These are phyloP conservation scores for Herpetotheres cachinnans DNA, from an alignment of 2,113 vertebrate genomes.

Conservation along the genomic window DNA sequence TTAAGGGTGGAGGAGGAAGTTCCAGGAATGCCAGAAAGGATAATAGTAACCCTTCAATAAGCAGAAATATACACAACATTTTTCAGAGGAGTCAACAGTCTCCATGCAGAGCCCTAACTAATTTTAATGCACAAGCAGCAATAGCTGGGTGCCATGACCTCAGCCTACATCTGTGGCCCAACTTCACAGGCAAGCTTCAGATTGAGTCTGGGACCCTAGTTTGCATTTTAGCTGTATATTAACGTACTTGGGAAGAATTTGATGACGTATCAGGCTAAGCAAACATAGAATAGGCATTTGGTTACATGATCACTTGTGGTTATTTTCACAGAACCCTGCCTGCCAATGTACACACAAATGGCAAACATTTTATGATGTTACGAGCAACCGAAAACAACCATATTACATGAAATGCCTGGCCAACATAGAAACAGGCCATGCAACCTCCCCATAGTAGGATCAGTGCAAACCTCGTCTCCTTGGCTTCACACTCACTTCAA, in stretches of 20 bases:
- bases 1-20: background rate
- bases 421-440: background rate
- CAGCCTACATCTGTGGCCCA: background rate
- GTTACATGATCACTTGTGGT: constrained; percentile 8
- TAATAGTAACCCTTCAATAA: background rate
- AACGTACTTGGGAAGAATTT: background rate
- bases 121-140: background rate
- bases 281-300: constrained; percentile 15
- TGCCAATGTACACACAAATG: background rate
- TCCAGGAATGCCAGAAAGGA: background rate
- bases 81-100: background rate
- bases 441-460: background rate
- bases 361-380: background rate
- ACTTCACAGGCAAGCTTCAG: background rate
- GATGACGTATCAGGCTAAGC: background rate
- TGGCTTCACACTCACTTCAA: background rate
- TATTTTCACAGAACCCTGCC: constrained; percentile 8
- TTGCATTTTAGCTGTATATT: background rate
- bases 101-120: background rate
- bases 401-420: background rate
- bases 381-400: background rate
- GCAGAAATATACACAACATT: background rate
- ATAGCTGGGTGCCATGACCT: background rate
- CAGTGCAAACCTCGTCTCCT: background rate
- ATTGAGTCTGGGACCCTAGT: background rate